These are phyloP conservation scores for Poicephalus meyeri DNA, from an alignment of 2,113 vertebrate species.

Conservation along the genomic window DNA sequence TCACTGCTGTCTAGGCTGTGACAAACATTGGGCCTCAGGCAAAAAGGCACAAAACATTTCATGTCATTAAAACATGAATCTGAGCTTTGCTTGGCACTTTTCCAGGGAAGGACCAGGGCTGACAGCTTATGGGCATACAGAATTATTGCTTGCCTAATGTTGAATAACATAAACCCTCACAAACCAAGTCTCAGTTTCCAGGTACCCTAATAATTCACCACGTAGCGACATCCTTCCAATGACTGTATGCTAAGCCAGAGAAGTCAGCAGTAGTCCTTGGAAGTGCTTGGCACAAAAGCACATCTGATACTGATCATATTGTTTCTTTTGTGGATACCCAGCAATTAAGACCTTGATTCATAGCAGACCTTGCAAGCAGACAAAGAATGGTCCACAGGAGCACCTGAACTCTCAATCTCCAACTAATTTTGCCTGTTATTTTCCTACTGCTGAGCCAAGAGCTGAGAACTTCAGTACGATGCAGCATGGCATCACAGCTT, in stretches of 20 bases:
- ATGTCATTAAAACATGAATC: conserved; percentile 8
- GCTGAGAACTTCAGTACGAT: background rate
- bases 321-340: background rate
- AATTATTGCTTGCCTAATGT: conserved; percentile 19
- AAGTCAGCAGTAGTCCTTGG: background rate
- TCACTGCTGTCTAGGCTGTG: background rate
- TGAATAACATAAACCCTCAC: conserved; percentile 1
- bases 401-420: background rate
- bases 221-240: accelerated
- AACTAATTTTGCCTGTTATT: background rate
- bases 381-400: background rate
- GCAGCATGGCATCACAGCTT: background rate
- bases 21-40: background rate
- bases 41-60: conserved; percentile 17
- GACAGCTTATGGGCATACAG: background rate
- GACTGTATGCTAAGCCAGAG: background rate
- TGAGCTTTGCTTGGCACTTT: background rate
- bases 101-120: background rate
- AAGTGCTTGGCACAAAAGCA: background rate
- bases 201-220: background rate
- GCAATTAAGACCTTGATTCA: background rate
- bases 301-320: background rate
- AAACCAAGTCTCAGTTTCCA: conserved; percentile 29
- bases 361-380: background rate
- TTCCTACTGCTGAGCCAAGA: background rate